These are phyloP conservation scores for Pteruthius melanotis DNA, from an alignment of 2,113 vertebrate genomes.

Conservation along the genomic window DNA sequence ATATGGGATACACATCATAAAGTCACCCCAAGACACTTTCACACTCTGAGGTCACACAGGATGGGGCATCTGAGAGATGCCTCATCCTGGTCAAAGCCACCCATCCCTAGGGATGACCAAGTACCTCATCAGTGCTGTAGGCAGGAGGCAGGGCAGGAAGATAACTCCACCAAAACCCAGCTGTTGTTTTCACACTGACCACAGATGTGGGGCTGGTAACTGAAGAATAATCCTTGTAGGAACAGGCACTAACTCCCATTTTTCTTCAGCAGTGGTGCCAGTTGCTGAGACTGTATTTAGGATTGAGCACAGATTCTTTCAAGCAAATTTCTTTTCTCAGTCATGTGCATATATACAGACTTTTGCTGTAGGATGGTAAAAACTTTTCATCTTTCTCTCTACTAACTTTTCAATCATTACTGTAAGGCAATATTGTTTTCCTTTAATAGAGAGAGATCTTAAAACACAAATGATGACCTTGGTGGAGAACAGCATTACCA, in stretches of 20 bases:
- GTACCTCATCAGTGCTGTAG: neutral
- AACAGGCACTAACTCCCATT: neutral
- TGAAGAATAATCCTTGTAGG: neutral
- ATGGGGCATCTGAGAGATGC: neutral
- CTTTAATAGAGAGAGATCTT: neutral
- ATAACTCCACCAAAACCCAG: neutral
- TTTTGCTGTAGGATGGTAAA: neutral
- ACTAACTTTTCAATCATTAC: neutral
- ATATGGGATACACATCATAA: no score
- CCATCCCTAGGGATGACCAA: neutral
- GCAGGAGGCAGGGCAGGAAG: neutral
- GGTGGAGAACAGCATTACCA: neutral
- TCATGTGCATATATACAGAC: neutral
- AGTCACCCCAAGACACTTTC: neutral
- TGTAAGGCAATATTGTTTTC: fast-evolving
- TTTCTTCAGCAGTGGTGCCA: neutral
- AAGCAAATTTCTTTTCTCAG: neutral
- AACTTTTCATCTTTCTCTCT: neutral
- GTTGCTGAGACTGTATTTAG: neutral
- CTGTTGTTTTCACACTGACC: neutral
- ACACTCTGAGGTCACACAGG: neutral
- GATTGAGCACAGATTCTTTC: neutral
- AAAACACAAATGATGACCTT: neutral
- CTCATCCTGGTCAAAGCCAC: neutral
- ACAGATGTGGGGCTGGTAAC: neutral